Percentiles rank a stretch among this genome's conserved stretches.
These are phyloP conservation scores for Alexandromys fortis DNA, from an alignment of 2,113 vertebrate species.

Conservation along the genomic window DNA sequence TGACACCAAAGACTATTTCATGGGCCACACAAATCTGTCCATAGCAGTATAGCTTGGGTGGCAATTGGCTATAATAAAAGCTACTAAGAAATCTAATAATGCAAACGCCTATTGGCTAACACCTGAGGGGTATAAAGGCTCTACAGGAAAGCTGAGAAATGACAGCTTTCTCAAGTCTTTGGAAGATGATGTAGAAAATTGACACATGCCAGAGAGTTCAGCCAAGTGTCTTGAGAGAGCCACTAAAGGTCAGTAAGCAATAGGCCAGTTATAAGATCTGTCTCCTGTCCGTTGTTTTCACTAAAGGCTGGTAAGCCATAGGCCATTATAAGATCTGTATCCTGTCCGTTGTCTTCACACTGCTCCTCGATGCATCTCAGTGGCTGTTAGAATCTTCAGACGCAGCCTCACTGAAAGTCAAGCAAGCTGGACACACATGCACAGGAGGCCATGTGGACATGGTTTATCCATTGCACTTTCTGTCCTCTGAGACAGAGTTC, in stretches of 20 bases:
- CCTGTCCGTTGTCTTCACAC: background rate
- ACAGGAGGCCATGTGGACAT: background rate
- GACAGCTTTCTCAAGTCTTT: background rate
- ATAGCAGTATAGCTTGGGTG: background rate
- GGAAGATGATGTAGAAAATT: background rate
- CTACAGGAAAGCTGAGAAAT: background rate
- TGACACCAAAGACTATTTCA: constrained; percentile 26
- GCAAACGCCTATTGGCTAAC: background rate
- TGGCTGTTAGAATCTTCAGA: background rate
- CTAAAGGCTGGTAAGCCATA: too few relatives aligned
- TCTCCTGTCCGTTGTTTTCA: too few relatives aligned
- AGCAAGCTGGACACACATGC: background rate
- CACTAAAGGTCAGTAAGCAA: background rate
- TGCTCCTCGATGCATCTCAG: background rate
- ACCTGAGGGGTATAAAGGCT: background rate
- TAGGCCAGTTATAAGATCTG: background rate
- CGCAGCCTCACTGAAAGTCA: background rate
- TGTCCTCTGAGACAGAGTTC: background rate
- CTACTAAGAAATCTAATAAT: background rate
- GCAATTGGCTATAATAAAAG: background rate
- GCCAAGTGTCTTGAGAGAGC: background rate
- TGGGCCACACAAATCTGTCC: background rate
- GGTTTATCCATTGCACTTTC: background rate
- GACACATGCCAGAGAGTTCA: background rate
- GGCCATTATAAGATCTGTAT: too few relatives aligned